These are phyloP conservation scores for Drosophila albomicans DNA, from an alignment of 1,140 invertebrate species.

Conservation along the genomic window DNA sequence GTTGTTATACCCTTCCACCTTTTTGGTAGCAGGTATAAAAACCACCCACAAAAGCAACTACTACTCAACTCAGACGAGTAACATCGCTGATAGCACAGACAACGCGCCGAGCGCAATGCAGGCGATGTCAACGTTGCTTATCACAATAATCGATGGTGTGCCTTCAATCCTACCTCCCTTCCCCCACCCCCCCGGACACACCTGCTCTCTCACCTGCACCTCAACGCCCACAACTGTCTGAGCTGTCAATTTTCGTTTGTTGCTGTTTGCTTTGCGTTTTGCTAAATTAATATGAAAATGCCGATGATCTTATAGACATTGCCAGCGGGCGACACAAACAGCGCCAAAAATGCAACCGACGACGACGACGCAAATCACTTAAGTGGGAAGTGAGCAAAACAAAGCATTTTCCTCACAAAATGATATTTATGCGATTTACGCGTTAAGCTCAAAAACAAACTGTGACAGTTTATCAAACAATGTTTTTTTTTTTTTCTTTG, in stretches of 20 bases:
- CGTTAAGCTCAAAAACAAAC: constrained; percentile 4
- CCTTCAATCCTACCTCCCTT: no score
- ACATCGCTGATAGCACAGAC: constrained; percentile 27
- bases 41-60: constrained; percentile 1
- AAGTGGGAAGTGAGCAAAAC: background rate
- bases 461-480: constrained; percentile 16
- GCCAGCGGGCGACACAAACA: constrained; percentile 14
- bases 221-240: constrained; percentile 38
- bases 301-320: constrained; percentile 29
- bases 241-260: constrained; percentile 75
- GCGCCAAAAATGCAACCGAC: background rate
- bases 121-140: constrained; percentile 66
- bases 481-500: background rate
- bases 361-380: constrained; percentile 20
- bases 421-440: background rate
- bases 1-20: no score
- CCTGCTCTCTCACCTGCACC: background rate
- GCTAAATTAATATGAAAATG: constrained; percentile 66
- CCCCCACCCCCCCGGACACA: background rate
- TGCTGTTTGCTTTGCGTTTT: constrained; percentile 67
- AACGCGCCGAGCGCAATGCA: constrained; percentile 46
- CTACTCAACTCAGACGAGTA: constrained; percentile 15
- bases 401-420: background rate
- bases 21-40: no score
- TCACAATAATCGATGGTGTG: constrained; percentile 75